These are phyloP conservation scores for Sebastes goodei DNA, from an alignment of 2,797 vertebrate genomes.

Conservation along the genomic window DNA sequence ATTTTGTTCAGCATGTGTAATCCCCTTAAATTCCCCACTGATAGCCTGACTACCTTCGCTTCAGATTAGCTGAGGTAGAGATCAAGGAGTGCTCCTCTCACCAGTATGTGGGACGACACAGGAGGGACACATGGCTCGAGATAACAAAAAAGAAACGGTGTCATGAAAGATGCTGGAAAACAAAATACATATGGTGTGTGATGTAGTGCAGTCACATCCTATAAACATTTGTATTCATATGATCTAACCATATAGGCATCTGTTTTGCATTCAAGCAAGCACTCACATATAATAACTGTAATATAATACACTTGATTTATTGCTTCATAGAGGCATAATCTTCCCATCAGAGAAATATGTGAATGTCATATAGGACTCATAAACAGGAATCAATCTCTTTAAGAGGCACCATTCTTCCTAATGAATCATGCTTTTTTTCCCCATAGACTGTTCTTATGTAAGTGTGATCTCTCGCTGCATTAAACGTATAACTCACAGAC, in stretches of 20 bases:
- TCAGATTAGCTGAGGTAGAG: constrained; percentile 79
- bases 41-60: constrained; percentile 83
- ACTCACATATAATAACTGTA: background rate
- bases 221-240: background rate
- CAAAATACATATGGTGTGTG: constrained; percentile 5
- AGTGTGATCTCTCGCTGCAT: constrained; percentile 35
- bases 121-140: constrained; percentile 7
- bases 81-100: constrained; percentile 65
- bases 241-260: constrained; percentile 3
- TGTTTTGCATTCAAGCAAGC: constrained; percentile 18
- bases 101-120: constrained; percentile 18
- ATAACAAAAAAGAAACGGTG: background rate
- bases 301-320: constrained; percentile 12
- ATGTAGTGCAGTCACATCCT: background rate
- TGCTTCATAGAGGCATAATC: background rate
- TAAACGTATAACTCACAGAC: constrained; percentile 43
- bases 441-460: constrained; percentile 13
- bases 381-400: constrained; percentile 26
- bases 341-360: constrained; percentile 5
- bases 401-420: constrained; percentile 3
- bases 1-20: constrained; percentile 82
- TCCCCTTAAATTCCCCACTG: constrained; percentile 80
- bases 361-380: background rate
- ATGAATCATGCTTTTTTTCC: constrained; percentile 20
- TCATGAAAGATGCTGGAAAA: constrained; percentile 5